These are phyloP conservation scores for Seriola quinqueradiata DNA, from an alignment of 2,113 vertebrate genomes.

Conservation along the genomic window DNA sequence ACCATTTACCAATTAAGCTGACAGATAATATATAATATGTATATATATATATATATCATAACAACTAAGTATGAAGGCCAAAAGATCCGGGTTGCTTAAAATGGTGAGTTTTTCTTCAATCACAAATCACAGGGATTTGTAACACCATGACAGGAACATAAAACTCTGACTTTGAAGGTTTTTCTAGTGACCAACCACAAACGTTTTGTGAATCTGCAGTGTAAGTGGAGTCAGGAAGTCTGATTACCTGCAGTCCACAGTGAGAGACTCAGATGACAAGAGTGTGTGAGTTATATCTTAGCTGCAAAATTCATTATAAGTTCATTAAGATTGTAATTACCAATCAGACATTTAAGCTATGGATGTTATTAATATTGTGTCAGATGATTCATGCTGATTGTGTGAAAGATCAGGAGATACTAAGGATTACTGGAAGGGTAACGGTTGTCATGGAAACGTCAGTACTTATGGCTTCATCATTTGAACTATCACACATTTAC, in stretches of 20 bases:
- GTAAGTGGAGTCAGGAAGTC: too few relatives aligned
- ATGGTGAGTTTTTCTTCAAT: too few relatives aligned
- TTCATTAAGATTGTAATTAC: neutral
- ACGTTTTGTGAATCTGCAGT: too few relatives aligned
- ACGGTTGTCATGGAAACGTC: neutral
- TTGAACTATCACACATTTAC: neutral
- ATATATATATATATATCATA: neutral
- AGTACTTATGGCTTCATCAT: neutral
- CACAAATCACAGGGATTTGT: too few relatives aligned
- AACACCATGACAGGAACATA: too few relatives aligned
- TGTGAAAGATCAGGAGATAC: neutral
- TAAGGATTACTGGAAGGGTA: neutral
- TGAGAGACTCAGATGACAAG: neutral
- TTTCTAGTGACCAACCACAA: too few relatives aligned
- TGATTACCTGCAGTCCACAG: neutral
- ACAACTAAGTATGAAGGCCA: neutral
- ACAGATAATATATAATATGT: neutral
- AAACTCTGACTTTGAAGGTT: too few relatives aligned
- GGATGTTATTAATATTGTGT: neutral
- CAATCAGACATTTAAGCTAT: too few relatives aligned
- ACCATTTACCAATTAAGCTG: too few relatives aligned
- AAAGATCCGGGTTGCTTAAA: neutral
- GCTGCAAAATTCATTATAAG: neutral
- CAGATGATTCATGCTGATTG: neutral
- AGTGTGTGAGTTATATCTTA: neutral